A percentile compares a stretch with the other conserved stretches of the same genome.
phyloP scores from a whole-genome alignment of 2,888 invertebrate genomes.

The Drosophila picticornis region DNA sequence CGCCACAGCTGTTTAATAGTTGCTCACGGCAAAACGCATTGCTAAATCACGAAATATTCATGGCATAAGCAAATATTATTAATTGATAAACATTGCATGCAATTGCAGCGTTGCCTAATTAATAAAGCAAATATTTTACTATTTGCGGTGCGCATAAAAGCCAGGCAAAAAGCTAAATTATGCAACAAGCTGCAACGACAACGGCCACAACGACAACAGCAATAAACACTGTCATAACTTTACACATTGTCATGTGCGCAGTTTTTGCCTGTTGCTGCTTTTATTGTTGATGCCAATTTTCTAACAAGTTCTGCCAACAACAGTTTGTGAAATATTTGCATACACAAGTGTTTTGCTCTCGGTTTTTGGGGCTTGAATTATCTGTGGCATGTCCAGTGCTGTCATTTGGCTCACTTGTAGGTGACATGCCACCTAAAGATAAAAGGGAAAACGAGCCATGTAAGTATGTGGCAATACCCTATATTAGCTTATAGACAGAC shows the following conservation, averaged over 20 bases:
- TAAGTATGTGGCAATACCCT: conserved; percentile 19
- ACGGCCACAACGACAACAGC: conserved; percentile 23
- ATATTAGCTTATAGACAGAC: neutral
- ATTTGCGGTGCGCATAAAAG: conserved; percentile 66
- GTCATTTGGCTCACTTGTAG: conserved; percentile 36
- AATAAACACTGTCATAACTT: conserved; percentile 69
- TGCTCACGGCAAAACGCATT: conserved; percentile 51
- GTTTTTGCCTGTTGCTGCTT: conserved; percentile 33
- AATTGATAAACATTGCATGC: conserved; percentile 56
- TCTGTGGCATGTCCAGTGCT: conserved; percentile 48
- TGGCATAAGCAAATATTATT: conserved; percentile 60
- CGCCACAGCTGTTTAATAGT: conserved; percentile 10
- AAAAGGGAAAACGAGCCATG: conserved; percentile 14
- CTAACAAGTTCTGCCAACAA: conserved; percentile 74
- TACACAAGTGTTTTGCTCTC: conserved; percentile 69
- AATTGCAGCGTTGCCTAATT: conserved; percentile 65
- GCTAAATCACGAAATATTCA: conserved; percentile 65
- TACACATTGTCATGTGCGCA: conserved; percentile 73
- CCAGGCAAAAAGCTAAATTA: conserved; percentile 48
- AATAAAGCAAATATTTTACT: conserved; percentile 78
- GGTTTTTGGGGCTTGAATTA: conserved; percentile 14
- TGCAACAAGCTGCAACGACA: conserved; percentile 43
- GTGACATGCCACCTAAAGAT: conserved; percentile 45
- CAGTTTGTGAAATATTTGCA: conserved; percentile 70
- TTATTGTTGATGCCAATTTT: conserved; percentile 59